Evolutionary conservation across 2,113 vertebrate genomes (phyloP), one percentile per base, ranked within the genome.

Genomic region (Hepsetus odoe): DNA sequence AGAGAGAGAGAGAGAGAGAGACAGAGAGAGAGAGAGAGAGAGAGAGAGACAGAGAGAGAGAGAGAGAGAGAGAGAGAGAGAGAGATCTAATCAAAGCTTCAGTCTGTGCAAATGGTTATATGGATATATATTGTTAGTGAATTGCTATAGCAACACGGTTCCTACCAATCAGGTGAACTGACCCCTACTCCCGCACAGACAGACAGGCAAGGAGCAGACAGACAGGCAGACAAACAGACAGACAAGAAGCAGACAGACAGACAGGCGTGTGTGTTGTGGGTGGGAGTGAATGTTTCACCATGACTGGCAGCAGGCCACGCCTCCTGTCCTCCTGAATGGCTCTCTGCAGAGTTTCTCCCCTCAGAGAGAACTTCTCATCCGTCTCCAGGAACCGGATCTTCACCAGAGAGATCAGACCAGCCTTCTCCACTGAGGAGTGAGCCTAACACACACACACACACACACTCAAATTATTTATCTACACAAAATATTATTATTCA

Each of bases 381-480:
- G 95, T 95, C 22, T 95, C 93, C 66, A 99, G 91, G 86, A 98
- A 97, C 53, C 90, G 91, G 74, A 97, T 92, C 89, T 97, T 98
- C 88, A 99, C 94, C 35, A 99, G 93, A 66, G 97, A 91, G 89
- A 99, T 98, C 84, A 98, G 89, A 9, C 96, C 95, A 20, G 96
- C 98, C 81, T 99, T 99, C 89, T 98, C 96, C 24, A 99, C 95
- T 0, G 98, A 99, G 13, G 98, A 99, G 85, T 99, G 98, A 53
- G 98, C 97, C 98, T 99, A 2, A 38, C 35, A 38, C 35, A 4
- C 4, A 38, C 35, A 38, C 9, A 9, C 35, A 38, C 35, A 12
- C 8, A 12, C 5, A 44, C 13, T 8, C 13, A 12, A 44, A 44
- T 5, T 12, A 44, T 11, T 8, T 44, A 11, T 44, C 5, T 10